Conservation (phyloP, 2,888 invertebrate genomes). For the Artemia sinica region DNA sequence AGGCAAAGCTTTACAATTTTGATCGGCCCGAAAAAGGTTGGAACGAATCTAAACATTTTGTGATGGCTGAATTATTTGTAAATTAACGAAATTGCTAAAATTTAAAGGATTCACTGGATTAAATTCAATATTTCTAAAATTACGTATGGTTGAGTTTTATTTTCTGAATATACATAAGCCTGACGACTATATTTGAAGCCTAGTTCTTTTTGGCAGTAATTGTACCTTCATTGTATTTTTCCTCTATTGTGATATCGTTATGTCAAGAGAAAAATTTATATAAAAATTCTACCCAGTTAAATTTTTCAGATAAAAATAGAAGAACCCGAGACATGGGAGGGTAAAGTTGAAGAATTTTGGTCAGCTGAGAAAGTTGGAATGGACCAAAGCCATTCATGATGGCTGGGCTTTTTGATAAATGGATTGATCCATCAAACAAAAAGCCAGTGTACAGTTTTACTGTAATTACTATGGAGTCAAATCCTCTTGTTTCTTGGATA, state of each 20-base stretch:
- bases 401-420: conserved; percentile 56
- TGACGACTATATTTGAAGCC: too few species aligned
- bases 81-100: too few species aligned
- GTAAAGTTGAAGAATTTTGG: conserved; percentile 29
- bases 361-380: conserved; percentile 39
- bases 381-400: conserved; percentile 48
- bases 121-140: too few species aligned
- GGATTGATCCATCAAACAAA: conserved; percentile 37
- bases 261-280: not conserved
- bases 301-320: conserved; percentile 35
- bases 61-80: too few species aligned
- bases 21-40: too few species aligned
- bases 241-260: not conserved
- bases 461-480: conserved; percentile 57
- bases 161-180: too few species aligned
- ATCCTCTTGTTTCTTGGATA: conserved; percentile 47
- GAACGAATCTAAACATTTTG: too few species aligned
- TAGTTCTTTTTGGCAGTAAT: too few species aligned
- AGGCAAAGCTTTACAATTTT: too few species aligned
- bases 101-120: too few species aligned
- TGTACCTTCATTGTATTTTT: not conserved
- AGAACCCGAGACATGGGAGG: conserved; percentile 39
- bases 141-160: too few species aligned
- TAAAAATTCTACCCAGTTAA: not conserved
- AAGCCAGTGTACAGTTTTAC: conserved; percentile 45